Conservation (phyloP, 2,113 vertebrate genomes). For the Strix aluco region DNA sequence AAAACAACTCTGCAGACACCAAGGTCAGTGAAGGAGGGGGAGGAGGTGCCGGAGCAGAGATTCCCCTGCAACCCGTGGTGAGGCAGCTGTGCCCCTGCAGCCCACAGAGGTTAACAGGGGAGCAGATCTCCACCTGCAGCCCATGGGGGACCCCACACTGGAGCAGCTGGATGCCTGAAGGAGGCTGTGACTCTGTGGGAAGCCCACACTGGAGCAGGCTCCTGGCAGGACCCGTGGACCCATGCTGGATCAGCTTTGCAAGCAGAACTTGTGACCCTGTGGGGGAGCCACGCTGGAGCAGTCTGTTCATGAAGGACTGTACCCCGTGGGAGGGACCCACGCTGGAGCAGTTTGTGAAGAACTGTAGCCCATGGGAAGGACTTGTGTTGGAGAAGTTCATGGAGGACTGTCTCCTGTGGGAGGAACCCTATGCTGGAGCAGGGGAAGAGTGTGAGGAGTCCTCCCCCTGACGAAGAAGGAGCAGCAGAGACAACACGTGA, state of each 20-base stretch:
- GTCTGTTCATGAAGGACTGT: neutral
- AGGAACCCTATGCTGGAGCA: neutral
- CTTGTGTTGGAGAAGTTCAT: neutral
- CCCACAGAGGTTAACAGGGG: neutral
- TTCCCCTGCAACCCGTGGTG: neutral
- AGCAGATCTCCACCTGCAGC: no score
- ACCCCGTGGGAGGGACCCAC: neutral
- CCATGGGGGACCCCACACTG: neutral
- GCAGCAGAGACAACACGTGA: neutral
- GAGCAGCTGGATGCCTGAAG: neutral
- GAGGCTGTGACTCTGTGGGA: neutral
- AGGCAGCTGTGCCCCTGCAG: neutral
- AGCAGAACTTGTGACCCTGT: neutral
- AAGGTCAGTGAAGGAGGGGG: neutral
- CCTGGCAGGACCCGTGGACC: neutral
- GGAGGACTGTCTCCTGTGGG: neutral
- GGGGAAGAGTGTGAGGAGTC: neutral
- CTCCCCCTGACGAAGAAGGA: neutral
- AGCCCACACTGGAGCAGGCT: neutral
- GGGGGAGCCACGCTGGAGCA: neutral
- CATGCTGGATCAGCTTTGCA: neutral
- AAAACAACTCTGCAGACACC: neutral
- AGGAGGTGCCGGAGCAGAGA: neutral
- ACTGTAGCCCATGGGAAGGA: neutral
- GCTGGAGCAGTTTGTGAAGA: neutral